Conservation (phyloP, 2,113 vertebrate species). For the Hiodon tergisus region DNA sequence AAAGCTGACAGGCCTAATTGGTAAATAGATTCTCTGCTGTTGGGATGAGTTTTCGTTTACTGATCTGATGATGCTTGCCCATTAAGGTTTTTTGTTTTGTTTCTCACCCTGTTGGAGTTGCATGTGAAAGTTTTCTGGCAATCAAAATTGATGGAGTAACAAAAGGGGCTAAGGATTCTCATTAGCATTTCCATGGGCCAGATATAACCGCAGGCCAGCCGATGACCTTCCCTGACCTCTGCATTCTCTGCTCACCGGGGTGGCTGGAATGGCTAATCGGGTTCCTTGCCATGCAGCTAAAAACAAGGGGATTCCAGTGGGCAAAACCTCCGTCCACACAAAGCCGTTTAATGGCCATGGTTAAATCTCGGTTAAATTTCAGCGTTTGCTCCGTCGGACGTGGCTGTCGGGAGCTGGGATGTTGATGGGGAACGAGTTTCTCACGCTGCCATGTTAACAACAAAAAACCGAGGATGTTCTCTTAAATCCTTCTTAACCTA, state of each 20-base stretch:
- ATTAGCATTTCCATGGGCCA: slow-evolving; percentile 13
- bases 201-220: neutral
- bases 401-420: neutral
- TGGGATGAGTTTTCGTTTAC: neutral
- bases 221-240: slow-evolving; percentile 2
- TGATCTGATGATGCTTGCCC: neutral
- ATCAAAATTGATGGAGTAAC: slow-evolving; percentile 2
- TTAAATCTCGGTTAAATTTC: neutral
- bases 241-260: neutral
- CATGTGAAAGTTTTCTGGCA: neutral
- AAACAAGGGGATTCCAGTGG: neutral
- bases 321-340: neutral
- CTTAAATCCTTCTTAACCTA: slow-evolving; percentile 41
- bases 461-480: slow-evolving; percentile 24
- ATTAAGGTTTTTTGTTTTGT: neutral
- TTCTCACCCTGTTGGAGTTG: neutral
- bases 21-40: neutral
- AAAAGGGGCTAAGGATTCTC: neutral
- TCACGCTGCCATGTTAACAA: neutral
- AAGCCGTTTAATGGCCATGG: neutral
- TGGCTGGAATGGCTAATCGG: neutral
- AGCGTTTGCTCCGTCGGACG: neutral
- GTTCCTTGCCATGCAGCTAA: neutral
- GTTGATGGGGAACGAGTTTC: neutral
- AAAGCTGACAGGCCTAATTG: neutral